Percentiles rank a stretch among this genome's conserved stretches.
Evolutionary conservation across 1,140 invertebrate genomes (phyloP).

Genomic region (Doryteuthis pealeii): DNA sequence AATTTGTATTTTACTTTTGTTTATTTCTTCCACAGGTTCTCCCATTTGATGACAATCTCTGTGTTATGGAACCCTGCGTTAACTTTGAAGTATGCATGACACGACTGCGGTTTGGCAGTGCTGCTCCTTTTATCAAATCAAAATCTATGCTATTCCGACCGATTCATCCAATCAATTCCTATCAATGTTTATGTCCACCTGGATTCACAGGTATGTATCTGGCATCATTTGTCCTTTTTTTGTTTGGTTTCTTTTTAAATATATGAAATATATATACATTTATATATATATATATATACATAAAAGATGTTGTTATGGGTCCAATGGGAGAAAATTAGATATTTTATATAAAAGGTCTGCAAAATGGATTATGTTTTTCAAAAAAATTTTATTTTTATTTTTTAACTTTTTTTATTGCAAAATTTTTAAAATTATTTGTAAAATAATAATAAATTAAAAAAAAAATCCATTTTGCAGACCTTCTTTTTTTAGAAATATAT

Average conservation of each 20-base stretch:
- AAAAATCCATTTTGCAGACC: too few species aligned
- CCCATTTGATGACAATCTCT: conserved; percentile 96
- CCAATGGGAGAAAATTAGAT: too few species aligned
- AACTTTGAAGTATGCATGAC: conserved; percentile 94
- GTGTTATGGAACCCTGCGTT: conserved; percentile 91
- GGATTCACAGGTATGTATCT: conserved; percentile 63
- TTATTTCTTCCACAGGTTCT: conserved; percentile 69
- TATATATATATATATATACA: too few species aligned
- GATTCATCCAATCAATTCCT: conserved; percentile 92
- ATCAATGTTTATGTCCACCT: conserved; percentile 82
- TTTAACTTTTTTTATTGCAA: neutral
- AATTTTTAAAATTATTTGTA: too few species aligned
- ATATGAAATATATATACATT: too few species aligned
- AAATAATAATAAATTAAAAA: too few species aligned
- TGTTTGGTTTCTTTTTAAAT: conserved; percentile 6
- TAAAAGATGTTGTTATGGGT: too few species aligned
- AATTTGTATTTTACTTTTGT: neutral
- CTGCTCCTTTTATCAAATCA: conserved; percentile 84
- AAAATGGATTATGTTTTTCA: too few species aligned
- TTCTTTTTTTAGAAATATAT: too few species aligned
- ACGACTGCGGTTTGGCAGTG: conserved; percentile 90
- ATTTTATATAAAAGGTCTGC: too few species aligned
- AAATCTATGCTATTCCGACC: conserved; percentile 90
- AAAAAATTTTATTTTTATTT: neutral
- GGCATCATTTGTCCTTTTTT: neutral